Evolutionary conservation across 1,140 invertebrate genomes (phyloP).

Genomic region (Ceratina australensis): DNA sequence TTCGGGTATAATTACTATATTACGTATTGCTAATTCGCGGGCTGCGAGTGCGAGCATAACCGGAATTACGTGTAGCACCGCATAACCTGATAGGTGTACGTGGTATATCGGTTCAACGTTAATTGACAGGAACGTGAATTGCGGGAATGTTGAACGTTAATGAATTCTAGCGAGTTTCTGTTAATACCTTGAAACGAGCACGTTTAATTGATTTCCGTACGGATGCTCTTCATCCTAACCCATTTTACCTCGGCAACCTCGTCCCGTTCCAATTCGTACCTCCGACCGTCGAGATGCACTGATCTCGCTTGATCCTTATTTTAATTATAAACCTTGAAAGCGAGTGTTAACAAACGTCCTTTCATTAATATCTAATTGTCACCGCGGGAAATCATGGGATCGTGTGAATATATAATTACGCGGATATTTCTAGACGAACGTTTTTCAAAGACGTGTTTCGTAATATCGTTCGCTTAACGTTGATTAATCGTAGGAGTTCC

Average conservation of each 20-base stretch:
- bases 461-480: not conserved
- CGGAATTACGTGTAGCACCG: constrained; percentile 2
- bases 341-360: no score
- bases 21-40: not conserved
- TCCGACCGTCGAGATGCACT: no score
- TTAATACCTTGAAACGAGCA: not conserved
- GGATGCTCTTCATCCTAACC: not conserved
- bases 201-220: constrained; percentile 18
- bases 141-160: constrained; percentile 23
- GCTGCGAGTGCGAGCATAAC: not conserved
- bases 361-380: no score
- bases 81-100: not conserved
- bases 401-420: no score
- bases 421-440: not conserved
- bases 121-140: constrained; percentile 22
- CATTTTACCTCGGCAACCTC: not conserved
- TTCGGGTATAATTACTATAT: constrained; percentile 24
- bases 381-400: no score
- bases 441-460: not conserved
- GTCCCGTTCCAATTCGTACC: not conserved
- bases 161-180: constrained; percentile 19
- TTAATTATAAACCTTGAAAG: no score
- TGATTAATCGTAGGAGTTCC: not conserved
- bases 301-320: no score
- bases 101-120: constrained; percentile 12